Evolutionary conservation across 2,113 vertebrate genomes (phyloP).

Genomic region (Dipodomys merriami): DNA sequence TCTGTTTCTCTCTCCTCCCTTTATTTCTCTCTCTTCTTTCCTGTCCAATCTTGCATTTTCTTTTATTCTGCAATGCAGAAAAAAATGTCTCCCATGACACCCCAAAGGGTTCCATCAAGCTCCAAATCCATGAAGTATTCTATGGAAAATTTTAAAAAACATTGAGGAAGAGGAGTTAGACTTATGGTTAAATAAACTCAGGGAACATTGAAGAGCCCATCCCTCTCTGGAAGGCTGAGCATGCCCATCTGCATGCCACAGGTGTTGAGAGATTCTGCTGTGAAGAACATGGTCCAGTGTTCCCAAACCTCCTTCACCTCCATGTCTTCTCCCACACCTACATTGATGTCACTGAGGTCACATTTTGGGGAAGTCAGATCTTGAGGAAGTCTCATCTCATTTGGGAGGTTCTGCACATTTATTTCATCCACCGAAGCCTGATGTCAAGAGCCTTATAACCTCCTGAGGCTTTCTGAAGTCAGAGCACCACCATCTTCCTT

Average conservation of each 20-base stretch:
- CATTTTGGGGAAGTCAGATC: neutral
- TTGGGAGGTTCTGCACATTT: neutral
- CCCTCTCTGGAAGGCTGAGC: neutral
- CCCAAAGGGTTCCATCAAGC: neutral
- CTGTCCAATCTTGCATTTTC: neutral
- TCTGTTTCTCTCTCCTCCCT: neutral
- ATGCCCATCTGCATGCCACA: neutral
- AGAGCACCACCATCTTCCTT: neutral
- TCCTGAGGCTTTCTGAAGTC: neutral
- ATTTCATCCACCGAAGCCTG: neutral
- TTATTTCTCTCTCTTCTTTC: neutral
- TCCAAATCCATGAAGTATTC: neutral
- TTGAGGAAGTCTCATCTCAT: neutral
- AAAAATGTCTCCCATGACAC: neutral
- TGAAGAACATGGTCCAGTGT: neutral
- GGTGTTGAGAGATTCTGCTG: neutral
- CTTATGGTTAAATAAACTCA: neutral
- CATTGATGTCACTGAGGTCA: neutral
- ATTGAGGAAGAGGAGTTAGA: neutral
- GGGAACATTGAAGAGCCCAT: neutral
- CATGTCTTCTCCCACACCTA: conserved; percentile 13
- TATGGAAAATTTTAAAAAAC: neutral
- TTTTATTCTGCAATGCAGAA: neutral
- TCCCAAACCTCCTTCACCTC: neutral
- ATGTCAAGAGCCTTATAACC: neutral